Percentiles rank a stretch among this genome's conserved stretches.
Evolutionary conservation across 2,888 invertebrate species (phyloP).

Genomic region (Drosophila emarginata): DNA sequence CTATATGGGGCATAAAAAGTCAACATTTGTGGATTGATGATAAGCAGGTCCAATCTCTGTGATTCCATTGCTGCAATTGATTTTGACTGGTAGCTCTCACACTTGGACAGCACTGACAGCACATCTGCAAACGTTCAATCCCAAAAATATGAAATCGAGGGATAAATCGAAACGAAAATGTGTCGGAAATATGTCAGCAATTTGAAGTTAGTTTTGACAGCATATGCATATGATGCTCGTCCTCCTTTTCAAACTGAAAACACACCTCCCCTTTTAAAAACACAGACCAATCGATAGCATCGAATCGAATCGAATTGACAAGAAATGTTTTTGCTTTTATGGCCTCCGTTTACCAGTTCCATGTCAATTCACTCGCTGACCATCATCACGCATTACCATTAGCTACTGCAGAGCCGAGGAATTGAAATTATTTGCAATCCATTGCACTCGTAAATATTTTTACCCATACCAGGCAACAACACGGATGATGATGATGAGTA

Average conservation of each 20-base stretch:
- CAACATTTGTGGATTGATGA: constrained; percentile 42
- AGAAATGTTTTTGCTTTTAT: constrained; percentile 39
- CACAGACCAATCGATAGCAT: constrained; percentile 14
- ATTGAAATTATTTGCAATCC: constrained; percentile 38
- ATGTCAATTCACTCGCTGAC: constrained; percentile 28
- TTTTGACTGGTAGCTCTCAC: constrained; percentile 28
- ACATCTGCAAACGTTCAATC: not conserved
- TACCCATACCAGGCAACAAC: not conserved
- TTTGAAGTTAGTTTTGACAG: constrained; percentile 46
- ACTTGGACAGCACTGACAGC: too few species aligned
- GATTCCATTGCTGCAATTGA: constrained; percentile 4
- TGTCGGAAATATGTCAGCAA: constrained; percentile 43
- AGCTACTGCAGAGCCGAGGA: constrained; percentile 9
- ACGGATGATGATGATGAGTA: constrained; percentile 17
- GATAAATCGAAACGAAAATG: constrained; percentile 20
- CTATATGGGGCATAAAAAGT: constrained; percentile 57
- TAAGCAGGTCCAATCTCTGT: constrained; percentile 18
- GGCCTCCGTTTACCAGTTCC: not conserved
- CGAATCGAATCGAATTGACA: constrained; percentile 16
- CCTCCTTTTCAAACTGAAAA: too few species aligned
- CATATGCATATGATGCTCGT: constrained; percentile 47
- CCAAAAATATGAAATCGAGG: constrained; percentile 7
- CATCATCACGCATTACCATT: constrained; percentile 36
- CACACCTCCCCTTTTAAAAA: not conserved
- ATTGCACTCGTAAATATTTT: constrained; percentile 26